phyloP scores from a whole-genome alignment of 2,888 invertebrate genomes.

The Hyles lineata region DNA sequence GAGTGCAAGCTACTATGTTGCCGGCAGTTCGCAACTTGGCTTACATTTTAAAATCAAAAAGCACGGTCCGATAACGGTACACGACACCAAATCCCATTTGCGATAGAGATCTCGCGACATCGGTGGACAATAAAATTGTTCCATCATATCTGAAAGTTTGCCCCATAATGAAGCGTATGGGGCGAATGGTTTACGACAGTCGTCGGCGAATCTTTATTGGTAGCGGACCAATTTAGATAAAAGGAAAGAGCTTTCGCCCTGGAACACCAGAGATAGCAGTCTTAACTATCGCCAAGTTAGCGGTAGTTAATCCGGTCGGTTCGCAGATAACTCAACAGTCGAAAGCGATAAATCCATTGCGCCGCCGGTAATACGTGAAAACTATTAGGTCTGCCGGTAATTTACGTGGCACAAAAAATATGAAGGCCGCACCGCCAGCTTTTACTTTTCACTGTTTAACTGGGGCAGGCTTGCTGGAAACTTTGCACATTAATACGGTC shows the following conservation, averaged over 20 bases:
- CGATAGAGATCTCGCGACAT: slow-evolving; percentile 83
- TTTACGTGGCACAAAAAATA: slow-evolving; percentile 60
- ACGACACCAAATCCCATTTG: slow-evolving; percentile 76
- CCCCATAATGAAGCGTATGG: slow-evolving; percentile 85
- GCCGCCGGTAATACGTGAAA: slow-evolving; percentile 83
- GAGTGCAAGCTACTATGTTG: slow-evolving; percentile 44
- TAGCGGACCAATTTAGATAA: slow-evolving; percentile 85
- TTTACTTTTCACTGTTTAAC: slow-evolving; percentile 39
- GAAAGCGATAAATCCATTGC: slow-evolving; percentile 79
- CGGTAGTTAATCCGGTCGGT: slow-evolving; percentile 82
- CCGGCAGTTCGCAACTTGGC: slow-evolving; percentile 55
- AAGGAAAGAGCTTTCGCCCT: slow-evolving; percentile 83
- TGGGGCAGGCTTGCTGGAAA: slow-evolving; percentile 41
- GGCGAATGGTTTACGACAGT: slow-evolving; percentile 84
- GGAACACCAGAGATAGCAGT: slow-evolving; percentile 83
- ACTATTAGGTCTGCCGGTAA: slow-evolving; percentile 73
- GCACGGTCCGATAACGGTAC: slow-evolving; percentile 49
- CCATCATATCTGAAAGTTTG: slow-evolving; percentile 85
- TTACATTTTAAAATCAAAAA: slow-evolving; percentile 58
- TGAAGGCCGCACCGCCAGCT: slow-evolving; percentile 39
- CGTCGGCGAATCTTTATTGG: slow-evolving; percentile 84
- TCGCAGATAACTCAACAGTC: slow-evolving; percentile 82
- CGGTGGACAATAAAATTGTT: slow-evolving; percentile 84
- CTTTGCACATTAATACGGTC: slow-evolving; percentile 43
- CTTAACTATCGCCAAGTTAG: slow-evolving; percentile 85